Evolutionary conservation across 2,888 invertebrate genomes (phyloP).

Genomic region (Acrobasis repandana): DNA sequence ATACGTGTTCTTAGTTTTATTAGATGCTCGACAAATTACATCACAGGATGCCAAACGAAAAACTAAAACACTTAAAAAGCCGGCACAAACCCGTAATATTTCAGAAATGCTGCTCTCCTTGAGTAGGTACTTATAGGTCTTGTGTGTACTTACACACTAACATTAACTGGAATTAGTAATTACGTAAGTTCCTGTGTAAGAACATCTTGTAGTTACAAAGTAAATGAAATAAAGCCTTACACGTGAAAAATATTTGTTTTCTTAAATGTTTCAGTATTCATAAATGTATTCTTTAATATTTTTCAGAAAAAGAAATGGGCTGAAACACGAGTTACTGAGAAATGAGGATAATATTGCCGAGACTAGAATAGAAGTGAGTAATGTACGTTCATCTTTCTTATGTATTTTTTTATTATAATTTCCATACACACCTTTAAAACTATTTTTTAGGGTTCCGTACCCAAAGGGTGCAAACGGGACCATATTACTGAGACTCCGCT

Average conservation of each 20-base stretch:
- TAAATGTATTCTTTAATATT: constrained; percentile 9
- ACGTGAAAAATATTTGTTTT: background rate
- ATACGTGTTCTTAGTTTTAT: background rate
- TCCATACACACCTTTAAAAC: background rate
- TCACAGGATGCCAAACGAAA: background rate
- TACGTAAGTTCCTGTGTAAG: background rate
- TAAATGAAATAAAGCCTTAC: background rate
- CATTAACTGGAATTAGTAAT: background rate
- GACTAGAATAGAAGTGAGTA: constrained; percentile 73
- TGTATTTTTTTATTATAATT: constrained; percentile 1
- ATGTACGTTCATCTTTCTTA: constrained; percentile 3
- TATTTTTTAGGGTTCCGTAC: too few relatives aligned
- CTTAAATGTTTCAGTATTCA: background rate
- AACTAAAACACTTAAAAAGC: background rate
- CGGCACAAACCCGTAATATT: background rate
- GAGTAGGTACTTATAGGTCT: background rate
- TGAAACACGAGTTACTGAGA: constrained; percentile 72
- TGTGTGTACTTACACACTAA: background rate
- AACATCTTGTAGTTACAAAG: too few relatives aligned
- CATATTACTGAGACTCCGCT: too few relatives aligned
- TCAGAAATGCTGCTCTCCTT: background rate
- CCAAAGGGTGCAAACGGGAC: too few relatives aligned
- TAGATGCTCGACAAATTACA: background rate
- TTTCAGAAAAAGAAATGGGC: constrained; percentile 72
- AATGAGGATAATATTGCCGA: constrained; percentile 74